phyloP scores from a whole-genome alignment of 1,140 invertebrate genomes.

The Eubasilissa regina region DNA sequence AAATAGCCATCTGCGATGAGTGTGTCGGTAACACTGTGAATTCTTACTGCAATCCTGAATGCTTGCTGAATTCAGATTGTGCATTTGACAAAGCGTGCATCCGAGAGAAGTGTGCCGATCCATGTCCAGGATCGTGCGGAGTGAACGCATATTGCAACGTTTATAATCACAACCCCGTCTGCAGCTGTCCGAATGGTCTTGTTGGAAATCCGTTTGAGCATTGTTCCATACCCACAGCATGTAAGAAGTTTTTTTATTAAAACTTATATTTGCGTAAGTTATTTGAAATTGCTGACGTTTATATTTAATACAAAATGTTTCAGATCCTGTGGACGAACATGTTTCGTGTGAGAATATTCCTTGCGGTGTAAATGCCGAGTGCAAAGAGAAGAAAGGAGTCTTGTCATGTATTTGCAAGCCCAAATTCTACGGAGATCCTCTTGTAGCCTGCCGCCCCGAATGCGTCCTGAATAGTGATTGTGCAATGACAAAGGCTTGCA shows the following conservation, averaged over 20 bases:
- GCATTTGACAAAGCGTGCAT: constrained; percentile 84
- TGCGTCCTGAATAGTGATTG: constrained; percentile 88
- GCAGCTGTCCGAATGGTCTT: constrained; percentile 80
- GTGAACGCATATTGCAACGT: constrained; percentile 84
- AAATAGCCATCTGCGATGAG: constrained; percentile 85
- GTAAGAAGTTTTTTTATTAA: constrained; percentile 62
- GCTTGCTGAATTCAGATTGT: constrained; percentile 85
- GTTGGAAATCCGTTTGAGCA: constrained; percentile 88
- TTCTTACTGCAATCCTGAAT: constrained; percentile 83
- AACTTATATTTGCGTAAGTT: constrained; percentile 29
- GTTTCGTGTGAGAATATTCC: constrained; percentile 79
- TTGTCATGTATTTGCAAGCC: constrained; percentile 78
- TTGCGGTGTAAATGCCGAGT: constrained; percentile 85
- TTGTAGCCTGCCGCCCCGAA: constrained; percentile 82
- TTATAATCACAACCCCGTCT: constrained; percentile 84
- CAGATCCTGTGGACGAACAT: constrained; percentile 69
- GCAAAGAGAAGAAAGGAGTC: constrained; percentile 74
- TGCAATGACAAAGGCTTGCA: constrained; percentile 77
- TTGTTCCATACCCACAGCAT: constrained; percentile 74
- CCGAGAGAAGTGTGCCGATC: constrained; percentile 82
- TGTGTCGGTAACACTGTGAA: constrained; percentile 80
- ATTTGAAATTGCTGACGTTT: constrained; percentile 28
- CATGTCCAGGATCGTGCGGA: constrained; percentile 88
- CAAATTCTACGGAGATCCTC: constrained; percentile 82
- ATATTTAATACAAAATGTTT: constrained; percentile 51